A percentile compares a stretch with the other conserved stretches of the same genome.
Evolutionary conservation across 2,797 vertebrate genomes (phyloP).

Genomic region (Telmatherina bonti): DNA sequence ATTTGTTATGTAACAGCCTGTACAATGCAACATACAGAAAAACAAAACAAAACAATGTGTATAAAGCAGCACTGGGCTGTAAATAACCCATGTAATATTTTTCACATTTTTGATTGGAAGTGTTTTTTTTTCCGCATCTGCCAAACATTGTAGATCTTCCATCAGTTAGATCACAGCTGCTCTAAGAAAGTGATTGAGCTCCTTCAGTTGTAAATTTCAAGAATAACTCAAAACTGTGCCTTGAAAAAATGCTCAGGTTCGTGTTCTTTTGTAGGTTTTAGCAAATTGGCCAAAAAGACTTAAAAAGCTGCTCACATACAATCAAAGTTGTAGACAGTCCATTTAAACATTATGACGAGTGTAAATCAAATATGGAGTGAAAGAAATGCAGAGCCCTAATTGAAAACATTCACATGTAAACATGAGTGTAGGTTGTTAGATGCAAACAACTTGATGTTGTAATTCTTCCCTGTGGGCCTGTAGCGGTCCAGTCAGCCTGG

Average conservation of each 20-base stretch:
- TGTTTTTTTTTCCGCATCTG: conserved; percentile 48
- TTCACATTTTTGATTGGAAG: conserved; percentile 86
- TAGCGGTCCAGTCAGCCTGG: conserved; percentile 26
- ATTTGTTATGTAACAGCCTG: conserved; percentile 87
- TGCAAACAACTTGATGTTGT: conserved; percentile 6
- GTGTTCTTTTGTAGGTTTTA: conserved; percentile 38
- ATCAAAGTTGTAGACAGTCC: conserved; percentile 50
- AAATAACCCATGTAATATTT: conserved; percentile 71
- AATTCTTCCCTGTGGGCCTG: background rate
- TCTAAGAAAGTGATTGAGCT: conserved; percentile 55
- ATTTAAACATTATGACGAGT: conserved; percentile 51
- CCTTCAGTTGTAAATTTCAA: conserved; percentile 30
- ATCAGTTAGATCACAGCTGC: conserved; percentile 62
- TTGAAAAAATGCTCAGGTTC: conserved; percentile 29
- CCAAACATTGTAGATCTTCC: conserved; percentile 40
- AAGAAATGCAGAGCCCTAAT: conserved; percentile 52
- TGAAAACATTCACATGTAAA: conserved; percentile 78
- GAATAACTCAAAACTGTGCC: conserved; percentile 47
- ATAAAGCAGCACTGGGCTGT: conserved; percentile 83
- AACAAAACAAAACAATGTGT: conserved; percentile 65
- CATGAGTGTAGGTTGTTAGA: conserved; percentile 48
- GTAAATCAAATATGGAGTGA: conserved; percentile 43
- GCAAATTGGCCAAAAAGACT: conserved; percentile 70
- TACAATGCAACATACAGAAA: conserved; percentile 82
- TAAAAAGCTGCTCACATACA: conserved; percentile 62